phyloP scores from a whole-genome alignment of 2,888 invertebrate genomes.

The Arctia plantaginis region DNA sequence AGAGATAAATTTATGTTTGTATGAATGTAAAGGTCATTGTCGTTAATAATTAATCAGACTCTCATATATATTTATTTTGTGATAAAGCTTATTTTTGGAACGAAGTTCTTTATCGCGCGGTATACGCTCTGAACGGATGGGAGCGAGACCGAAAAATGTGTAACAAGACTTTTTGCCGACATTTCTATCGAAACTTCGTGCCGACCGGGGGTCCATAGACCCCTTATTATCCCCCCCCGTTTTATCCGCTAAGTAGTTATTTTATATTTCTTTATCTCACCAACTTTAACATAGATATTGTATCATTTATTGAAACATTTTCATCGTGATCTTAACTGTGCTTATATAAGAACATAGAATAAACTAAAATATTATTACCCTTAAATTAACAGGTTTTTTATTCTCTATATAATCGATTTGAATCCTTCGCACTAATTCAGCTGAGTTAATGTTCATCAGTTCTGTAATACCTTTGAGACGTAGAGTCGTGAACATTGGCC shows the following conservation, averaged over 20 bases:
- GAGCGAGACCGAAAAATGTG: too few species aligned
- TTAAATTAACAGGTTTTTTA: slow-evolving; percentile 64
- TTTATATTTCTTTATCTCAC: neutral
- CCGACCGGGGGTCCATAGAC: too few species aligned
- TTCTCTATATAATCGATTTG: slow-evolving; percentile 65
- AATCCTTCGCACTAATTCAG: slow-evolving; percentile 67
- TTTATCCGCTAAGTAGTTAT: neutral
- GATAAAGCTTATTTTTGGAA: neutral
- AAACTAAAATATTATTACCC: slow-evolving; percentile 55
- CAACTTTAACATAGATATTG: neutral
- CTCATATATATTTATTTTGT: neutral
- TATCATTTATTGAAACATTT: too few species aligned
- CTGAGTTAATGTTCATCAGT: slow-evolving; percentile 74
- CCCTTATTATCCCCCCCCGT: too few species aligned
- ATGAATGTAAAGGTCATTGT: neutral
- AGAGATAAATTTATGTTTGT: neutral
- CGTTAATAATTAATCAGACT: neutral
- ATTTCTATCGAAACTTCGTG: too few species aligned
- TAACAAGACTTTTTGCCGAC: too few species aligned
- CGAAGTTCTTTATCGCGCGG: too few species aligned
- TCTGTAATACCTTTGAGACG: slow-evolving; percentile 66
- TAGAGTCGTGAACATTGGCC: slow-evolving; percentile 72
- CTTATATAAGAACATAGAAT: neutral
- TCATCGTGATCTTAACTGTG: neutral
- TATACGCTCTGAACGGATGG: too few species aligned